Evolutionary conservation across 37 sponge, comb jelly and placozoan species (phyloP), one percentile per base, ranked within the genome.

Genomic region (Cladorhizidae sp.): DNA sequence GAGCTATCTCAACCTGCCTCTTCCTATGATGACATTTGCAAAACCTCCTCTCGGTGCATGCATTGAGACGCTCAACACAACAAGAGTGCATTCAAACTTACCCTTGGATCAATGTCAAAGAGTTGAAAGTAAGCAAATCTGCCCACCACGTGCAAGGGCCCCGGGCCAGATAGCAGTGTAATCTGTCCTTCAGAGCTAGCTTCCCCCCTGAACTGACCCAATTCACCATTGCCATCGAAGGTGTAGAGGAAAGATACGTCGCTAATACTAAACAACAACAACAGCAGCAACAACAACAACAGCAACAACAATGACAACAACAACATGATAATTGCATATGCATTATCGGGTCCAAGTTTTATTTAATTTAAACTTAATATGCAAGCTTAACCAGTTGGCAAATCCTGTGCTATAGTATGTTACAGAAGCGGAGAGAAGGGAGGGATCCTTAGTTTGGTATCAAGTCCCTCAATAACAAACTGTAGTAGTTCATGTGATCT

Each of bases 61-160:
- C 62, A 61, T 61, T 7, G 28, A 12, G 62, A 6, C 29, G 17
- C 29, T 61, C 62, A 29, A 61, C 17, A 3, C 7, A 3, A 61
- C 62, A 61, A 28, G 62, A 12, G 12, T 61, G 5, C 8, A 45
- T 9, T 45, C 8, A 58, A 3, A 25, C 26, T 67, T 67, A 67
- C 68, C 37, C 68, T 67, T 36, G 68, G 68, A 35, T 67, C 68
- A 67, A 67, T 67, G 39, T 32, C 68, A 35, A 67, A 67, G 5
- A 67, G 39, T 28, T 67, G 68, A 38, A 67, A 67, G 38, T 67
- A 67, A 28, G 68, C 68, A 67, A 32, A 28, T 8, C 35, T 33
- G 20, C 68, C 68, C 20, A 67, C 68, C 2, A 67, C 26, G 38
- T 32, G 3, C 68, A 67, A 5, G 17, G 68, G 68, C 26, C 68